Evolutionary conservation across 1,140 invertebrate genomes (phyloP), one percentile per base, ranked within the genome.

Genomic region (Hyles vespertilio): DNA sequence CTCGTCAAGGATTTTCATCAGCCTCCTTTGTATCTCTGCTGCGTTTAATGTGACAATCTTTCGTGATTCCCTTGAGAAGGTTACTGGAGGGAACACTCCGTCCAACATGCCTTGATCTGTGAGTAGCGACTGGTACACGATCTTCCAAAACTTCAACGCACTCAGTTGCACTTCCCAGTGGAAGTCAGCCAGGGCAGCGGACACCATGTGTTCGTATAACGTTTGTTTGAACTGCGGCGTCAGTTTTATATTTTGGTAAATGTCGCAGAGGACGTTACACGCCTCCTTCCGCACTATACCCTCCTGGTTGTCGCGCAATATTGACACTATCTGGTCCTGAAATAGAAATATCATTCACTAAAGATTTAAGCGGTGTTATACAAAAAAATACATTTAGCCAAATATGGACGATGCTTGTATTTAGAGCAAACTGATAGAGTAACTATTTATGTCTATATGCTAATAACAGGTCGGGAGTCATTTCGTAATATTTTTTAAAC

Each of bases 81-180:
- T 95, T 0, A 95, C 92, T 0, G 91, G 91, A 0, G 94, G 94
- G 81, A 96, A 96, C 0, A 88, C 89, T 0, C 93, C 93, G 71
- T 96, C 94, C 1, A 96, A 91, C 93, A 96, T 95, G 34, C 94
- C 95, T 84, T 95, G 94, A 71, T 95, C 91, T 0, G 86, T 90
- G 2, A 95, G 76, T 61, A 93, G 89, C 2, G 91, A 90, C 10
- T 91, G 84, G 10, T 95, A 93, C 10, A 94, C 92, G 32, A 91
- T 79, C 45, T 90, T 89, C 95, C 95, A 96, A 64, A 94, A 95
- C 50, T 91, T 83, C 0, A 96, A 70, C 0, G 93, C 93, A 52
- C 91, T 92, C 0, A 93, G 69, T 78, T 95, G 94, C 0, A 95
- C 94, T 80, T 96, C 94, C 94, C 94, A 95, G 69, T 96, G 93